Evolutionary conservation across 2,797 vertebrate species (phyloP).

Genomic region (Spinibarbus caldwelli): DNA sequence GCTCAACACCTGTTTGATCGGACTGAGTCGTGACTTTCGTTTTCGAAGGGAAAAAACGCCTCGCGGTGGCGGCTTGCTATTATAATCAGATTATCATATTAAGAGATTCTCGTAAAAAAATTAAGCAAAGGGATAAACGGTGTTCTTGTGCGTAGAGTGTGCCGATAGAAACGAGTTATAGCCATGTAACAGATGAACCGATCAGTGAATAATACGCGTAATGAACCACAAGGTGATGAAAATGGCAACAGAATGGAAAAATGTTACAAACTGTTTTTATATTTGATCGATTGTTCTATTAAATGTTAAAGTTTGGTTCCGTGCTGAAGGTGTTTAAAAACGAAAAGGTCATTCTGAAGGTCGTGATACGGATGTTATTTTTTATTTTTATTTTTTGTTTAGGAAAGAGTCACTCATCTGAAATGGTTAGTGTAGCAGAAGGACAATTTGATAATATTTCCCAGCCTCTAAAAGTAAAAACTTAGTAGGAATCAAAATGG

Average conservation of each 20-base stretch:
- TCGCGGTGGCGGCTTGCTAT: neutral
- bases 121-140: neutral
- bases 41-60: conserved; percentile 55
- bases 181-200: neutral
- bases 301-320: neutral
- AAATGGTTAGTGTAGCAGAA: neutral
- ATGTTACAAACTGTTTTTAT: neutral
- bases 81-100: neutral
- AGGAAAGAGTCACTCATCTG: neutral
- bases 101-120: neutral
- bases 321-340: neutral
- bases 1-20: conserved; percentile 79
- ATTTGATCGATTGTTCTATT: neutral
- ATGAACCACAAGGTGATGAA: neutral
- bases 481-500: neutral
- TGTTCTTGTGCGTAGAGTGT: neutral
- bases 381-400: no score
- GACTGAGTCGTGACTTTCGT: conserved; percentile 73
- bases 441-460: neutral
- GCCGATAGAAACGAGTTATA: neutral
- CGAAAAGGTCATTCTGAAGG: conserved; percentile 87
- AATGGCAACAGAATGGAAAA: conserved; percentile 15
- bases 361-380: conserved; percentile 60
- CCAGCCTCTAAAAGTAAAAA: neutral
- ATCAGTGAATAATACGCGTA: neutral